A percentile compares a stretch with the other conserved stretches of the same genome.
phyloP scores from a whole-genome alignment of 2,888 invertebrate genomes.

The Pyralis farinalis region DNA sequence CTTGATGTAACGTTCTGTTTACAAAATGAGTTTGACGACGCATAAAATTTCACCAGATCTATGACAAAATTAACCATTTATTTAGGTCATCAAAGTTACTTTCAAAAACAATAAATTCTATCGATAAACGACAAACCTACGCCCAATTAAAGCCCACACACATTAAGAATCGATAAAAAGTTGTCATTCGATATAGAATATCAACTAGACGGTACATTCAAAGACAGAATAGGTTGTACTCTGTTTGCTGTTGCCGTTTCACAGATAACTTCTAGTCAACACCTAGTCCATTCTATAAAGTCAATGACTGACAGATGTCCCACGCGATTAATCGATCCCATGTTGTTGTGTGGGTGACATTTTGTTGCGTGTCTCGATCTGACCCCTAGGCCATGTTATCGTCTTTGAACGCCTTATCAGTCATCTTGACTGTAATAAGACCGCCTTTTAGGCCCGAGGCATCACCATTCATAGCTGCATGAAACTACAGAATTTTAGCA shows the following conservation, averaged over 20 bases:
- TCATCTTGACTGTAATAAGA: conserved; percentile 3
- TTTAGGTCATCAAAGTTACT: conserved; percentile 34
- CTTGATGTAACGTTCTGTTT: too few relatives aligned
- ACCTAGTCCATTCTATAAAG: too few relatives aligned
- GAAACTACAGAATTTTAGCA: background rate
- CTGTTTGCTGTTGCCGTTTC: too few relatives aligned
- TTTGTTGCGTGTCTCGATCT: conserved; percentile 1
- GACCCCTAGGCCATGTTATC: conserved; percentile 3
- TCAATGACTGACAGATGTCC: background rate
- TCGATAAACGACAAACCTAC: conserved; percentile 11
- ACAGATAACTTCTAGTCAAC: too few relatives aligned
- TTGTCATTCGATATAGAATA: too few relatives aligned
- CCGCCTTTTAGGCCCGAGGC: background rate
- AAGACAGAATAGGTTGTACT: too few relatives aligned
- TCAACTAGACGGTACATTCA: too few relatives aligned
- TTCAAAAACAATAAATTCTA: conserved; percentile 34
- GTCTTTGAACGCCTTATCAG: conserved; percentile 3
- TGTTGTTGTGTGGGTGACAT: conserved; percentile 1
- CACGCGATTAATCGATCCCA: background rate
- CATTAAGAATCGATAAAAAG: conserved; percentile 18
- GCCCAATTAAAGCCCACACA: conserved; percentile 18
- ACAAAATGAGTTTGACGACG: background rate
- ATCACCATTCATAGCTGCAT: background rate
- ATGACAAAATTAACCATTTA: conserved; percentile 17
- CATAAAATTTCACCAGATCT: background rate